Percentiles rank a stretch among this genome's conserved stretches.
Evolutionary conservation across 2,113 vertebrate species (phyloP).

Genomic region (Dasypus novemcinctus): DNA sequence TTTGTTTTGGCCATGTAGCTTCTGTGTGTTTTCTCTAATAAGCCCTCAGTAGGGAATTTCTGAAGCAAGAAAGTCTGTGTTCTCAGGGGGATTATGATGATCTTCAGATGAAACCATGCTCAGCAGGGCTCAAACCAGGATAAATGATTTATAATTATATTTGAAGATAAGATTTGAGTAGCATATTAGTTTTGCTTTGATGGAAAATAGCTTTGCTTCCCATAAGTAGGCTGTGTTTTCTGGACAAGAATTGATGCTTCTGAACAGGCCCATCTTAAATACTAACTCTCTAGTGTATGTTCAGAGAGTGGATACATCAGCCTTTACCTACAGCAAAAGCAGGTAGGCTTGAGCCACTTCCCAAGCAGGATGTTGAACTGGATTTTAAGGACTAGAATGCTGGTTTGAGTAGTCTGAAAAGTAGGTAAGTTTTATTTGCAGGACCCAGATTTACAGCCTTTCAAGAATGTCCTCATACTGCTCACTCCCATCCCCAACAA

Average conservation of each 20-base stretch:
- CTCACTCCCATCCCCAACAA: not conserved
- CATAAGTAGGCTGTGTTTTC: not conserved
- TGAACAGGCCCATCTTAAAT: not conserved
- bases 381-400: not conserved
- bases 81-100: constrained; percentile 44
- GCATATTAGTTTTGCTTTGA: constrained; percentile 18
- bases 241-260: not conserved
- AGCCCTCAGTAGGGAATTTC: constrained; percentile 20
- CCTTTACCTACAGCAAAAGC: not conserved
- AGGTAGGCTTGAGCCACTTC: not conserved
- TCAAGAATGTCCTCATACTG: not conserved
- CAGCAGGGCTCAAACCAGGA: constrained; percentile 26
- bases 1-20: constrained; percentile 10
- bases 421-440: not conserved
- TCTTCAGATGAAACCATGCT: constrained; percentile 37
- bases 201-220: constrained; percentile 44
- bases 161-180: constrained; percentile 10
- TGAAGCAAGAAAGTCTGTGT: constrained; percentile 5
- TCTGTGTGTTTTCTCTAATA: constrained; percentile 56
- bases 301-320: not conserved
- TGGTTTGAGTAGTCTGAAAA: not conserved
- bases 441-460: not conserved
- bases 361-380: not conserved
- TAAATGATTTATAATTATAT: constrained; percentile 62
- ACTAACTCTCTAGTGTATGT: not conserved